Base-by-base conservation (phyloP, 2,888 invertebrate genomes). In the Mantis religiosa region DNA sequence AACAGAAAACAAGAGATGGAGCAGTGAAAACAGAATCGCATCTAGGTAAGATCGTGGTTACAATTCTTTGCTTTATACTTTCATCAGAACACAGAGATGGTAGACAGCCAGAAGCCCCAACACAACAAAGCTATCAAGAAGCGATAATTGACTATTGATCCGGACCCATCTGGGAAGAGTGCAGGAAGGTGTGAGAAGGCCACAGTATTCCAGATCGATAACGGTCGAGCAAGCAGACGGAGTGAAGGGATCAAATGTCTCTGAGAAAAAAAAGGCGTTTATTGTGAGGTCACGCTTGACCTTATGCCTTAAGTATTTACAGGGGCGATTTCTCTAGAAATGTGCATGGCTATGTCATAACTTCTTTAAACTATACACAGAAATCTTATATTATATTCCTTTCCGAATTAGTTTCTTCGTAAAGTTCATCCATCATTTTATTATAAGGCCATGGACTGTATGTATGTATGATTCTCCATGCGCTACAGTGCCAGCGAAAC, bases 91-190 rank as follows among this genome's bases (percentile, higher is more conserved):
- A 71, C 54, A 71, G 54, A 20, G 54, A 15, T 71, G 54, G 54
- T 25, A 71, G 54, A 71, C 54, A 71, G 25, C 2, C 25, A 71
- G 2, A 71, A 34, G 54, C 85, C 88, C 82, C 88, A 84, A 88
- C 88, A 88, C 88, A 88, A 88, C 88, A 88, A 88, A 88, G 88
- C 88, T 88, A 88, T 88, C 88, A 88, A 88, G 84, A 85, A 88
- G 71, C 88, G 88, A 85, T 88, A 88, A 88, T 88, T 88, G 88
- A 88, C 88, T 88, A 88, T 88, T 84, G 88, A 88, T 84, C 88
- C 81, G 34, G 28, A 15, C 84, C 30, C 28, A 88, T 71, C 54
- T 71, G 54, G 54, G 54, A 71, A 71, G 54, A 71, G 54, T 20
- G 54, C 20, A 71, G 54, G 54, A 71, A 71, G 54, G 54, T 71